Base-by-base conservation (phyloP, 2,113 vertebrate species). In the Cebidichthys violaceus region DNA sequence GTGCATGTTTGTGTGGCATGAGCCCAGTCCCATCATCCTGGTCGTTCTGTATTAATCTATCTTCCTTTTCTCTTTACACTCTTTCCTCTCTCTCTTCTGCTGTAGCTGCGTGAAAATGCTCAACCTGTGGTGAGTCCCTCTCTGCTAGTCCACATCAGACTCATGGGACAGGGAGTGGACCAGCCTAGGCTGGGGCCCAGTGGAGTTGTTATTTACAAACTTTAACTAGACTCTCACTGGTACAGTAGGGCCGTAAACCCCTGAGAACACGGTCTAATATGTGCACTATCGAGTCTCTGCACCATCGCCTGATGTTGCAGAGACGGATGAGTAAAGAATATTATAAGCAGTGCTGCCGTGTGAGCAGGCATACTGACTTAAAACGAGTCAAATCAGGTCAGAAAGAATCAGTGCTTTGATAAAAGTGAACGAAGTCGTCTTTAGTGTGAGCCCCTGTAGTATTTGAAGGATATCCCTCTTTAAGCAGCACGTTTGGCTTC, bases 51-150 rank as follows among this genome's bases (percentile, higher is more conserved):
- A 96, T 97, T 96, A 96, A 96, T 95, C 92, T 97, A 93, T 96
- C 95, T 95, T 95, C 96, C 95, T 95, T 96, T 96, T 96, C 95
- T 98, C 96, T 96, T 95, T 96, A 96, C 96, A 96, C 95, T 88
- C 90, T 92, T 88, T 90, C 88, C 88, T 93, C 89, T 91, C 54
- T 57, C 96, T 94, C 96, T 94, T 87, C 89, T 89, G 96, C 96
- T 97, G 96, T 99, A 99, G 98, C 98, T 99, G 98, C 97, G 97
- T 99, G 98, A 99, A 99, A 99, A 99, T 99, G 97, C 97, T 99
- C 97, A 99, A 99, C 98, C 96, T 99, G 97, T 99, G 98, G 98
- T 99, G 98, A 99, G 98, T 99, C 97, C 96, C 96, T 97, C 97
- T 98, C 97, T 97, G 97, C 96, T 93, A 94, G 97, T 97, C 96